Evolutionary conservation across 1,140 invertebrate species (phyloP), one percentile per base, ranked within the genome.

Genomic region (Zaprionus tsacasi): DNA sequence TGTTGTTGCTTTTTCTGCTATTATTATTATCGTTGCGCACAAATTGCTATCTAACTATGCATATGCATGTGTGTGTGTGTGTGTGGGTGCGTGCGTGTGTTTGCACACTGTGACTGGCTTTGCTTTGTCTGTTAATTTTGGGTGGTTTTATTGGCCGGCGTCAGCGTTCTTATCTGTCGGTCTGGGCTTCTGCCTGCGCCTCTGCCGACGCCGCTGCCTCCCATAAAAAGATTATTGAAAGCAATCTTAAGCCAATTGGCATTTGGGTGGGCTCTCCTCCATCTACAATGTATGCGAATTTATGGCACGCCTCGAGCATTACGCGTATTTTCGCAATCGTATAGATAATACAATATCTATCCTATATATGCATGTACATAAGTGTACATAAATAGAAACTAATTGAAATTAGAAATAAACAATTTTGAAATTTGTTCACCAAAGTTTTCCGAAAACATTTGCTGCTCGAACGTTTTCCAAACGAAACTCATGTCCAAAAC

Each of bases 191-290:
- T 21, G 21, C 21, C 21, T 21, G 21, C 21, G 21, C 35, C 13
- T 27, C 36, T 58, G 11, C 21, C 25, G 45, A 5, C 52, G 43
- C 45, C 21, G 30, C 64, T 55, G 52, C 58, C 70, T 79, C 55
- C 65, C 69, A 82, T 82, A 86, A 86, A 79, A 61, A 88, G 76
- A 77, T 77, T 86, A 79, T 73, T 63, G 63, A 77, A 82, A 73
- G 67, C 85, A 61, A 65, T 54, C 69, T 65, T 66, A 72, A 55
- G 38, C 50, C 81, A 83, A 79, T 77, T 73, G 72, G 50, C 73
- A 55, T 73, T 70, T 76, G 81, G 73, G 73, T 85, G 81, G 73
- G 8, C 3, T 30, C 25, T 30, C 5, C 36, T 21, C 66, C 35
- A 13, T 48, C 30, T 40, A 54, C 61, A 70, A 35, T 75, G 69